A percentile compares a stretch with the other conserved stretches of the same genome.
Conservation (phyloP, 2,888 invertebrate genomes). For the Apomyelois bistriatella region DNA sequence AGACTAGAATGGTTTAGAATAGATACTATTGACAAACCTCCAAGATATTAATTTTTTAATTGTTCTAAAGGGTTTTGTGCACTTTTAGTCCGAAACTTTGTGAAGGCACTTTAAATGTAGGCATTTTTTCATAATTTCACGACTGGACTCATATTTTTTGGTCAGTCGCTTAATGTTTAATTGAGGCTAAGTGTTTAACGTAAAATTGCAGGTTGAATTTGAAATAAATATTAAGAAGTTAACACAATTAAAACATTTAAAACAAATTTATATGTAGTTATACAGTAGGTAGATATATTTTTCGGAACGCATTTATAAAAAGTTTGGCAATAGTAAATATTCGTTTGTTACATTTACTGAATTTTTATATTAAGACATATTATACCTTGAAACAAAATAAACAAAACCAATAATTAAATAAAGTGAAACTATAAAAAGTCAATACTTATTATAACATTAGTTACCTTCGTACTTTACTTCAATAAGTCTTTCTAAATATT, state of each 20-base stretch:
- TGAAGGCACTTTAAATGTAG: slow-evolving; percentile 71
- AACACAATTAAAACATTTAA: neutral
- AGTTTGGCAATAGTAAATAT: slow-evolving; percentile 30
- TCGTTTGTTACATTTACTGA: slow-evolving; percentile 24
- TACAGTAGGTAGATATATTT: too few relatives aligned
- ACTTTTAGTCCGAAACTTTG: slow-evolving; percentile 44
- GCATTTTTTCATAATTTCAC: slow-evolving; percentile 27
- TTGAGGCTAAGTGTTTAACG: too few relatives aligned
- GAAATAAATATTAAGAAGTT: neutral
- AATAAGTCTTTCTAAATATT: slow-evolving; percentile 81
- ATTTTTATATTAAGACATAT: slow-evolving; percentile 25
- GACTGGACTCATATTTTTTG: neutral
- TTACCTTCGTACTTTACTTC: slow-evolving; percentile 77
- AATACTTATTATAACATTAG: slow-evolving; percentile 74
- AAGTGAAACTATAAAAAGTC: slow-evolving; percentile 59
- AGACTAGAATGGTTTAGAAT: slow-evolving; percentile 34
- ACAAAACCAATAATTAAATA: slow-evolving; percentile 37
- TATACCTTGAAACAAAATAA: slow-evolving; percentile 33
- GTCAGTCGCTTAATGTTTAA: neutral
- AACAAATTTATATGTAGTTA: too few relatives aligned
- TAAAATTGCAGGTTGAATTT: neutral
- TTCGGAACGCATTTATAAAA: slow-evolving; percentile 16
- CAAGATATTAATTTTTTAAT: neutral
- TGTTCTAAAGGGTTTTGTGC: slow-evolving; percentile 29
- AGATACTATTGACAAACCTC: slow-evolving; percentile 41